Evolutionary conservation across 2,113 vertebrate genomes (phyloP).

Genomic region (Phaetusa simplex): DNA sequence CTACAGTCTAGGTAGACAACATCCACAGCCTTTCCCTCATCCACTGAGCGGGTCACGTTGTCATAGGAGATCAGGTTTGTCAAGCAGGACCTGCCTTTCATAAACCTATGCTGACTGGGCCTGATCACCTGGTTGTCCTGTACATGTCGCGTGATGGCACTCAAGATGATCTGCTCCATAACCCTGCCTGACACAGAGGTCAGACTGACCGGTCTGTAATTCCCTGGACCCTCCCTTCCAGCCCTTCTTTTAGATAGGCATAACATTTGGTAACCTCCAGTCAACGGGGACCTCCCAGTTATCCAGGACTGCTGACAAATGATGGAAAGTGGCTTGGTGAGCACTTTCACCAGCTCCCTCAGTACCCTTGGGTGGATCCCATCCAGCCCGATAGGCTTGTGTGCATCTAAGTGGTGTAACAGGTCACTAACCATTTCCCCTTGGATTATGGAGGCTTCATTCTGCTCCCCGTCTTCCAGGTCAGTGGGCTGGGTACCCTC

Average conservation of each 20-base stretch:
- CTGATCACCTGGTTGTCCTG: background rate
- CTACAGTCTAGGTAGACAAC: background rate
- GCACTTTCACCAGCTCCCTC: background rate
- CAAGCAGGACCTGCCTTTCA: background rate
- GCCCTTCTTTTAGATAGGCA: background rate
- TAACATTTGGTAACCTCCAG: background rate
- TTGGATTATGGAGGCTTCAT: background rate
- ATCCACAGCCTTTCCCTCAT: background rate
- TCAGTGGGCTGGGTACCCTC: background rate
- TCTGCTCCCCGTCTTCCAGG: background rate
- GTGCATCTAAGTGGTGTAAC: background rate
- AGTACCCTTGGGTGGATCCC: background rate
- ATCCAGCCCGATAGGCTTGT: background rate
- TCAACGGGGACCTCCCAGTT: background rate
- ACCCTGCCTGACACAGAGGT: background rate
- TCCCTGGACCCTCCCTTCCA: background rate
- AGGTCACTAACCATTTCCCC: background rate
- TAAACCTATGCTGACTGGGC: background rate
- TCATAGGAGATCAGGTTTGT: background rate
- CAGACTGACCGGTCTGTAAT: background rate
- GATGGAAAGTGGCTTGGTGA: accelerated
- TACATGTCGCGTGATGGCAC: accelerated
- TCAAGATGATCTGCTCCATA: background rate
- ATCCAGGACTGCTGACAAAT: background rate
- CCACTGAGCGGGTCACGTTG: background rate